Percentiles rank a stretch among this genome's conserved stretches.
Conservation (phyloP, 1,140 invertebrate species). For the Heliconius hermathena region DNA sequence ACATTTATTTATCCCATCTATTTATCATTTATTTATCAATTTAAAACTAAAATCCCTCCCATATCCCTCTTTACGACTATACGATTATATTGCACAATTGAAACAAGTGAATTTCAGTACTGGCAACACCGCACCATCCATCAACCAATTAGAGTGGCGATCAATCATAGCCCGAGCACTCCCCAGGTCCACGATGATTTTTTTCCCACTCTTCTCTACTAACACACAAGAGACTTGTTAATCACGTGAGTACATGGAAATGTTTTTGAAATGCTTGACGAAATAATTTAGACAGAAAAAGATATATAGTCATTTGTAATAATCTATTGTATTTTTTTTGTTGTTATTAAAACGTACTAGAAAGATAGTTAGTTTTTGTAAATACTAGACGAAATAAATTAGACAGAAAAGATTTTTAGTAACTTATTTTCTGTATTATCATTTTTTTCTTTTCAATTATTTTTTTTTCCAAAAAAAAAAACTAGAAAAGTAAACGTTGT, state of each 20-base stretch:
- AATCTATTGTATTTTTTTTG: no score
- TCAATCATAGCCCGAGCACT: constrained; percentile 83
- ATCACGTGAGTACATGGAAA: constrained; percentile 54
- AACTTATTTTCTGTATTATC: no score
- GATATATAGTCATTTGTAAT: background rate
- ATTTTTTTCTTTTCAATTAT: no score
- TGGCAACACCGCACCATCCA: constrained; percentile 72
- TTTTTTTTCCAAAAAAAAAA: no score
- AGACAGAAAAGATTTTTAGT: no score
- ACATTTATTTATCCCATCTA: no score
- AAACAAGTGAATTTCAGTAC: constrained; percentile 29
- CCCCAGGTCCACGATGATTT: constrained; percentile 72
- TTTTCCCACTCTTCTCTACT: constrained; percentile 64
- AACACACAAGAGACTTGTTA: constrained; percentile 66
- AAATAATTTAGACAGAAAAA: background rate
- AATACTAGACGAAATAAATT: no score
- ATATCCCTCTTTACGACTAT: background rate
- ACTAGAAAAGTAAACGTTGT: no score
- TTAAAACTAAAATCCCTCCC: no score
- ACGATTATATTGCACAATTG: constrained; percentile 26
- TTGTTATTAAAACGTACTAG: no score
- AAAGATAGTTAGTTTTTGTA: no score
- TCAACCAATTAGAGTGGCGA: constrained; percentile 84
- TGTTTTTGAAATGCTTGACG: constrained; percentile 3
- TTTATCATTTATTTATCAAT: no score